Conservation (phyloP, 2,888 invertebrate genomes). For the Cataglyphis albicans region DNA sequence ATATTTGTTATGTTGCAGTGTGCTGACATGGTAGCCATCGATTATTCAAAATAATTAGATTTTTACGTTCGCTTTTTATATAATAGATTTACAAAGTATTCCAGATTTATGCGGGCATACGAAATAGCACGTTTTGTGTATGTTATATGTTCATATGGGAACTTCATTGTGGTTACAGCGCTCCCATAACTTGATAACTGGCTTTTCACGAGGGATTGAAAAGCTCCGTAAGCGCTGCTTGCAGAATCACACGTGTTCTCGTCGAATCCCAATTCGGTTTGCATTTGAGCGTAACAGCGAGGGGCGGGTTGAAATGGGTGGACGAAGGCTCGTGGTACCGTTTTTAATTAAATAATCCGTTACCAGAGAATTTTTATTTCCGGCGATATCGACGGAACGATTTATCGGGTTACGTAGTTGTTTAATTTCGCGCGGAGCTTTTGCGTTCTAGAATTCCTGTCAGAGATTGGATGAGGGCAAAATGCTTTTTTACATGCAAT, state of each 20-base stretch:
- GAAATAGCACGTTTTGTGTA: conserved; percentile 39
- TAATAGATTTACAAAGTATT: conserved; percentile 34
- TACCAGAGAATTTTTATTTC: conserved; percentile 72
- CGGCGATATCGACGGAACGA: conserved; percentile 68
- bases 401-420: conserved; percentile 74
- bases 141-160: conserved; percentile 53
- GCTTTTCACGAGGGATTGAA: conserved; percentile 64
- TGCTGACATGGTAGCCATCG: not conserved
- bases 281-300: conserved; percentile 54
- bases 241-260: conserved; percentile 63
- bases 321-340: conserved; percentile 40
- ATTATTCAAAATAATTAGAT: conserved; percentile 18
- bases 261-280: conserved; percentile 66
- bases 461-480: conserved; percentile 26
- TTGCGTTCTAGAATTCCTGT: conserved; percentile 55
- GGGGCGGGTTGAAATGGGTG: conserved; percentile 19
- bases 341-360: conserved; percentile 77
- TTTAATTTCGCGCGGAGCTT: conserved; percentile 72
- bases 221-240: conserved; percentile 60
- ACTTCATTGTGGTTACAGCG: conserved; percentile 55
- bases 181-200: conserved; percentile 67
- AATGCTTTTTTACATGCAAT: conserved; percentile 46
- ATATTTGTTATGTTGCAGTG: conserved; percentile 55
- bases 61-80: conserved; percentile 12
- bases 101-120: conserved; percentile 1